A percentile compares a stretch with the other conserved stretches of the same genome.
phyloP scores from a whole-genome alignment of 2,113 vertebrate genomes.

The mouse (Mus musculus) region DNA sequence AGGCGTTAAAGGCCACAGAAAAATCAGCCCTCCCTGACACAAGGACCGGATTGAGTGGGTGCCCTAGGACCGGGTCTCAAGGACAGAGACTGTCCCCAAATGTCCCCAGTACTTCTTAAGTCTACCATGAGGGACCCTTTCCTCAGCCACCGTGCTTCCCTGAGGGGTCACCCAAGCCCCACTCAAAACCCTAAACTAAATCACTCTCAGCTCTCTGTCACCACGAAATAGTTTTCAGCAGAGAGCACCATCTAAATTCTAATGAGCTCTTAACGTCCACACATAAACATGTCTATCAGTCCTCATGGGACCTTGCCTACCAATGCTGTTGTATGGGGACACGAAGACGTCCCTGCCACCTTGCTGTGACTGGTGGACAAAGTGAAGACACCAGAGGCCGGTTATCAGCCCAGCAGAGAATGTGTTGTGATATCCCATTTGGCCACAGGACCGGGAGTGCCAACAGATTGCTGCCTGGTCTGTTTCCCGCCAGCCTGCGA shows the following conservation, averaged over 20 bases:
- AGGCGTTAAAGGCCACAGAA: not conserved
- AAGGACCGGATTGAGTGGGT: not conserved
- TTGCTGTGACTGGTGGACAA: not conserved
- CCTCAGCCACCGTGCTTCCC: not conserved
- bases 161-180: not conserved
- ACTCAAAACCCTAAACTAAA: not conserved
- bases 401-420: not conserved
- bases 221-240: not conserved
- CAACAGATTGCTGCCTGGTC: accelerated
- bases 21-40: not conserved
- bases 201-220: not conserved
- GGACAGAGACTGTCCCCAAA: not conserved
- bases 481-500: not conserved
- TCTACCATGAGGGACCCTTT: not conserved
- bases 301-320: accelerated
- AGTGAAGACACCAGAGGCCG: not conserved
- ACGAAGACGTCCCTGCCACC: not conserved
- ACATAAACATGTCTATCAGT: accelerated
- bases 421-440: accelerated
- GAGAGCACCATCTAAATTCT: not conserved
- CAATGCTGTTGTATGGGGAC: not conserved
- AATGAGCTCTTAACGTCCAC: not conserved
- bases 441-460: not conserved
- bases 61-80: no score
- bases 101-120: no score